Evolutionary conservation across 2,113 vertebrate species (phyloP).

Genomic region (Hippocampus abdominalis): DNA sequence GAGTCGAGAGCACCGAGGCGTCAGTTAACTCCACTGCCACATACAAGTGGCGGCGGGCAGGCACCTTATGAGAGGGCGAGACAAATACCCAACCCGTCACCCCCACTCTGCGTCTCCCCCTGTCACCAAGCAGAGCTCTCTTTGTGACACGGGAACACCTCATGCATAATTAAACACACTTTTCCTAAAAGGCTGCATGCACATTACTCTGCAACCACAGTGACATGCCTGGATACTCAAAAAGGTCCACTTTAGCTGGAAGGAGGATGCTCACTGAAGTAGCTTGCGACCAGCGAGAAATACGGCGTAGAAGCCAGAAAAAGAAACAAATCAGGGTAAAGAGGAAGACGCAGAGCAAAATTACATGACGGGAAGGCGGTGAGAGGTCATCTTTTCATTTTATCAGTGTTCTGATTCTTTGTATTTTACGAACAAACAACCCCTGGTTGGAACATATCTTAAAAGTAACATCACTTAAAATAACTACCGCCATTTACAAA

Average conservation of each 20-base stretch:
- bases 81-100: constrained; percentile 25
- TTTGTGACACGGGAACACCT: constrained; percentile 61
- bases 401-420: background rate
- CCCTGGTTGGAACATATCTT: background rate
- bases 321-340: background rate
- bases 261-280: constrained; percentile 36
- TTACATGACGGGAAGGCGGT: background rate
- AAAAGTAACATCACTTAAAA: background rate
- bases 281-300: constrained; percentile 30
- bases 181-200: constrained; percentile 72
- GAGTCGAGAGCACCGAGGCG: constrained; percentile 50
- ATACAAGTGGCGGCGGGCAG: constrained; percentile 29
- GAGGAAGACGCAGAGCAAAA: background rate
- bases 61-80: constrained; percentile 41
- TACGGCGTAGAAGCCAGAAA: constrained; percentile 8
- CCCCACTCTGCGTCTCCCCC: constrained; percentile 13
- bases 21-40: constrained; percentile 44
- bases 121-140: constrained; percentile 55
- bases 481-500: background rate
- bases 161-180: constrained; percentile 77
- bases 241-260: constrained; percentile 58
- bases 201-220: constrained; percentile 67
- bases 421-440: background rate
- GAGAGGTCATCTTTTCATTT: background rate
- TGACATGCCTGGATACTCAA: constrained; percentile 56